Conservation (phyloP, 2,113 vertebrate genomes). For the Epinephelus fuscoguttatus region DNA sequence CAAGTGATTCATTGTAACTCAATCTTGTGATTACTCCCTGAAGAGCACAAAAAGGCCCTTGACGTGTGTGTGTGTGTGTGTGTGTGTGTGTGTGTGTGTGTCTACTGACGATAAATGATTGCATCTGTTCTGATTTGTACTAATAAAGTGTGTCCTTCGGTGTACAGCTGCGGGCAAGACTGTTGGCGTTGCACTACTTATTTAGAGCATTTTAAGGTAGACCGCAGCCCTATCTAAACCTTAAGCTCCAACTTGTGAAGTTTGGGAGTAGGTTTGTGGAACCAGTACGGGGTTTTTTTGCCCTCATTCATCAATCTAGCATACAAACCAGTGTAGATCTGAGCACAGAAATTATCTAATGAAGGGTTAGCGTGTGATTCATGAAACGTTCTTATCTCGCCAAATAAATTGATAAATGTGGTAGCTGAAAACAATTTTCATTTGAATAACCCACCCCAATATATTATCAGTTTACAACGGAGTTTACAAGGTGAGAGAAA, state of each 20-base stretch:
- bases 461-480: too few relatives aligned
- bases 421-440: too few relatives aligned
- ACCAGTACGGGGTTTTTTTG: too few relatives aligned
- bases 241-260: not conserved
- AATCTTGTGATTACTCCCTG: conserved; percentile 50
- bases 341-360: too few relatives aligned
- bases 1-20: conserved; percentile 52
- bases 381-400: too few relatives aligned
- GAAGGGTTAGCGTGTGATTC: too few relatives aligned
- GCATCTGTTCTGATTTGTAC: conserved; percentile 19
- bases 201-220: not conserved
- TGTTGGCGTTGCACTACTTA: not conserved
- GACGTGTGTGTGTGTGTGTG: conserved; percentile 9
- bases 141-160: conserved; percentile 2
- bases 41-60: conserved; percentile 29
- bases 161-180: not conserved
- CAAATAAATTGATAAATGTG: too few relatives aligned
- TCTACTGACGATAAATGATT: not conserved
- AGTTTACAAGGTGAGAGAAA: too few relatives aligned
- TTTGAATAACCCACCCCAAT: too few relatives aligned
- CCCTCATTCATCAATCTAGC: too few relatives aligned
- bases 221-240: not conserved
- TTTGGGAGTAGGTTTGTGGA: not conserved
- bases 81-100: not conserved
- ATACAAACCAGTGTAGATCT: too few relatives aligned